Conservation (phyloP, 2,113 vertebrate genomes). For the Ranitomeya imitator region DNA sequence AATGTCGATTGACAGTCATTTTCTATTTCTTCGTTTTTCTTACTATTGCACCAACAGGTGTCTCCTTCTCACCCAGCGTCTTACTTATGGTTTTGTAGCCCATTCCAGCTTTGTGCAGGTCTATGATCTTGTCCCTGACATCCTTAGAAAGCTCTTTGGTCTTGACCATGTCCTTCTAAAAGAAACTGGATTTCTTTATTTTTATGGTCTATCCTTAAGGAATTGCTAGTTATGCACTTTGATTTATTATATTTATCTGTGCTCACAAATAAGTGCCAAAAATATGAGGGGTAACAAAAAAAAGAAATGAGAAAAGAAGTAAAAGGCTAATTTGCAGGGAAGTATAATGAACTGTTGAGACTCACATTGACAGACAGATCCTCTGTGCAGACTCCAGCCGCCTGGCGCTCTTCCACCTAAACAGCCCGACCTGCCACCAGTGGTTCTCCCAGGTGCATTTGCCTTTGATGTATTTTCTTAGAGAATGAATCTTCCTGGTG, state of each 20-base stretch:
- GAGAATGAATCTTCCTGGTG: background rate
- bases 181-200: too few species aligned
- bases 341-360: background rate
- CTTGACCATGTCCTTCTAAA: too few species aligned
- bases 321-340: background rate
- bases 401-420: background rate
- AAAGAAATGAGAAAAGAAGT: background rate
- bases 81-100: too few species aligned
- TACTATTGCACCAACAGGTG: too few species aligned
- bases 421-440: background rate
- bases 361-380: background rate
- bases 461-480: background rate
- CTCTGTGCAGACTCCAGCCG: background rate
- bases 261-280: background rate
- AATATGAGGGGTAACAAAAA: background rate
- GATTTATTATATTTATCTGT: background rate
- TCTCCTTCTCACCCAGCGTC: too few species aligned
- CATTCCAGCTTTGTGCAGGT: too few species aligned
- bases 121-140: too few species aligned
- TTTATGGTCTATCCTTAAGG: too few species aligned
- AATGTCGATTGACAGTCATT: too few species aligned
- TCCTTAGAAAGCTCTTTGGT: too few species aligned
- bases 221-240: background rate
- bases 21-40: too few species aligned
- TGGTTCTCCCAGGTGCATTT: background rate